Evolutionary conservation across 2,797 vertebrate species (phyloP), one percentile per base, ranked within the genome.

Genomic region (Taenioides sp.): DNA sequence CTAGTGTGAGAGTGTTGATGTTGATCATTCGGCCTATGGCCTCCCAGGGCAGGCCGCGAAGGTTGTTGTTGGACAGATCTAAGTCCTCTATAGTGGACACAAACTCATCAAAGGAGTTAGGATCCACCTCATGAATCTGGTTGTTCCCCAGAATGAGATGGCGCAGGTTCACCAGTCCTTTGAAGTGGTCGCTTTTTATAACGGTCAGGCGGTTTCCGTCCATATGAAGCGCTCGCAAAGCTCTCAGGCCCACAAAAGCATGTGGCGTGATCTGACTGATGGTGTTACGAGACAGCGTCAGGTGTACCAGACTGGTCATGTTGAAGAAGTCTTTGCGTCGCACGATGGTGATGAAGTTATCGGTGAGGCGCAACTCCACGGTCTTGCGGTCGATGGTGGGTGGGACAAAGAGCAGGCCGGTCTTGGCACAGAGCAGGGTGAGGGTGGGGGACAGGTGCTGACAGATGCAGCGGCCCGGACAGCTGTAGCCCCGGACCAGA

Each of bases 61-160:
- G 83, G 85, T 98, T 99, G 89, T 98, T 98, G 65, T 97, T 98
- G 27, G 97, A 99, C 52, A 99, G 90, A 80, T 99, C 97, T 71
- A 99, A 89, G 83, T 99, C 97, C 83, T 99, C 97, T 20, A 99
- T 96, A 0, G 96, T 98, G 80, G 93, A 79, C 25, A 97, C 92
- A 77, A 98, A 98, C 85, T 96, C 96, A 5, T 96, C 93, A 0
- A 98, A 99, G 9, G 96, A 89, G 0, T 91, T 93, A 0, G 90
- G 61, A 20, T 96, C 95, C 34, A 99, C 94, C 27, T 90, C 78
- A 73, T 95, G 95, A 84, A 98, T 95, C 86, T 99, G 97, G 87
- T 98, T 99, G 93, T 98, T 98, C 10, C 96, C 96, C 0, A 98
- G 91, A 76, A 98, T 98, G 68, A 99, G 95, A 88, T 98, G 97